Evolutionary conservation across 2,797 vertebrate species (phyloP).

Genomic region (Labeo calbasu): DNA sequence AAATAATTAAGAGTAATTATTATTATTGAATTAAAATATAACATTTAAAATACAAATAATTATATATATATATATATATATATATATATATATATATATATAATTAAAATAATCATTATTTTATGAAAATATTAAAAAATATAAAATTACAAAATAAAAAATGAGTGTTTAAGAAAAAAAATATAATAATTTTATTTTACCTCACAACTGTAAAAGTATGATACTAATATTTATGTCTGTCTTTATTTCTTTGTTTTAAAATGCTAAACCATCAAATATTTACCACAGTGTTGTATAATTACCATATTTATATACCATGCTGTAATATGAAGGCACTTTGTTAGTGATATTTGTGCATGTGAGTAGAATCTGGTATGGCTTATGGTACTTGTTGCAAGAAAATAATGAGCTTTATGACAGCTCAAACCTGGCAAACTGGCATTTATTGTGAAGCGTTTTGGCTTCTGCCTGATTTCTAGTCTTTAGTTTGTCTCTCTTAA

Average conservation of each 20-base stretch:
- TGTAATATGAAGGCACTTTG: neutral
- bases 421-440: conserved; percentile 4
- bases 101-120: neutral
- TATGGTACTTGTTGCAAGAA: conserved; percentile 20
- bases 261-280: neutral
- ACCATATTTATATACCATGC: neutral
- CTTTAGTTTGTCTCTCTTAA: conserved; percentile 31
- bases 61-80: too few species aligned
- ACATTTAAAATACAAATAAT: neutral
- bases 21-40: neutral
- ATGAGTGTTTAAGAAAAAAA: neutral
- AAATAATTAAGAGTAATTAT: neutral
- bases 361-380: neutral
- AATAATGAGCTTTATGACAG: conserved; percentile 20
- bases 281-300: neutral
- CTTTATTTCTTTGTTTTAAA: neutral
- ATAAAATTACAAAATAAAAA: neutral
- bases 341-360: neutral
- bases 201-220: neutral
- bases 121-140: neutral
- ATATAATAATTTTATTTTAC: neutral
- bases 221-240: neutral
- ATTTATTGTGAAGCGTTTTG: conserved; percentile 1
- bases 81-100: too few species aligned
- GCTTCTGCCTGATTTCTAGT: conserved; percentile 11